These are phyloP conservation scores for Dynastes maya DNA, from an alignment of 2,888 invertebrate species.

Conservation along the genomic window DNA sequence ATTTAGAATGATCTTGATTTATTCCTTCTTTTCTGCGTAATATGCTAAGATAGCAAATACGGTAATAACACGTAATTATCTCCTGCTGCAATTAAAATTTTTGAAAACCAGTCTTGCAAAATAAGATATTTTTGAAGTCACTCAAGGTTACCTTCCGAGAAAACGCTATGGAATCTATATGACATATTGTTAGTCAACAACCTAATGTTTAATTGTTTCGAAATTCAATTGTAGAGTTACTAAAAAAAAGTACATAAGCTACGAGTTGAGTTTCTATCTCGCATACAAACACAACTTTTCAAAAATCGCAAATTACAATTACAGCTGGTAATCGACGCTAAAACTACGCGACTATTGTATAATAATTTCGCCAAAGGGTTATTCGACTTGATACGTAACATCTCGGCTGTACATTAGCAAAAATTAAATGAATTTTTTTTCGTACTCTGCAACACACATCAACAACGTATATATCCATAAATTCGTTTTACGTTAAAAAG, in stretches of 20 bases:
- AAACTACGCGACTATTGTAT: neutral
- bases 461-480: slow-evolving; percentile 20
- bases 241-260: neutral
- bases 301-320: slow-evolving; percentile 15
- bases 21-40: too few relatives aligned
- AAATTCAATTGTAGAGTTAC: slow-evolving; percentile 17
- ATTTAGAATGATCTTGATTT: too few relatives aligned
- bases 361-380: slow-evolving; percentile 24
- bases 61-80: neutral
- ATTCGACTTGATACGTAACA: slow-evolving; percentile 9
- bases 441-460: neutral
- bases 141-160: neutral
- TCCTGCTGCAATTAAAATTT: neutral
- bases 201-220: slow-evolving; percentile 8
- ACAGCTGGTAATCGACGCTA: neutral
- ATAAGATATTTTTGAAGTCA: neutral
- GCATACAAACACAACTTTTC: neutral
- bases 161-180: neutral
- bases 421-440: slow-evolving; percentile 21
- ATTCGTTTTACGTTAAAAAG: slow-evolving; percentile 31
- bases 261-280: neutral
- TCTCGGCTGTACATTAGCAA: slow-evolving; percentile 1
- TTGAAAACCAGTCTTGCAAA: neutral
- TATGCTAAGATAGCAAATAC: too few relatives aligned
- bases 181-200: slow-evolving; percentile 4